phyloP scores from a whole-genome alignment of 2,888 invertebrate genomes.

The Ypsolopha sequella region DNA sequence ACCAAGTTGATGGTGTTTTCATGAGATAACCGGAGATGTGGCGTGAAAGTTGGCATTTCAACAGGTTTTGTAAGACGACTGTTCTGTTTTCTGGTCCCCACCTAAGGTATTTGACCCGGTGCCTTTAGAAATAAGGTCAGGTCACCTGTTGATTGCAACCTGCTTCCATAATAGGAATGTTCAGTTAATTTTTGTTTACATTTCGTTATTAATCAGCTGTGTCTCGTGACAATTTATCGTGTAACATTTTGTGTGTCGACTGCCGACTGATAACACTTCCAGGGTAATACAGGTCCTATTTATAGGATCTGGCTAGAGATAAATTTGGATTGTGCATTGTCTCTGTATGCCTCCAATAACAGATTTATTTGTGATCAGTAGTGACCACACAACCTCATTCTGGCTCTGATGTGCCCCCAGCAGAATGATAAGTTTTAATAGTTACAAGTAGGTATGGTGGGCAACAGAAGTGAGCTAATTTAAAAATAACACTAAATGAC shows the following conservation, averaged over 20 bases:
- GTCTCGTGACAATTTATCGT: not conserved
- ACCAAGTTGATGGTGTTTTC: constrained; percentile 24
- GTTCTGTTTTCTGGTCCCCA: not conserved
- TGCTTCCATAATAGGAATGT: constrained; percentile 15
- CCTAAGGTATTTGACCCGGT: not conserved
- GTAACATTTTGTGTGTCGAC: not conserved
- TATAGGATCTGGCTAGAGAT: constrained; percentile 23
- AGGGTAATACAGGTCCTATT: constrained; percentile 53
- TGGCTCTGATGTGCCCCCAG: too few species aligned
- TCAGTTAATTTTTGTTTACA: constrained; percentile 32
- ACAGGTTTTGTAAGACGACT: constrained; percentile 3
- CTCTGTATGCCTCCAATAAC: too few species aligned
- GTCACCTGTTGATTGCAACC: constrained; percentile 47
- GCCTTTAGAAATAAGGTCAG: not conserved
- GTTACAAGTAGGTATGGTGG: not conserved
- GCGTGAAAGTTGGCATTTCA: constrained; percentile 44
- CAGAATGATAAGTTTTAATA: too few species aligned
- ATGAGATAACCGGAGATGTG: constrained; percentile 18
- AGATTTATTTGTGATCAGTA: too few species aligned
- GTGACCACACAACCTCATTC: too few species aligned
- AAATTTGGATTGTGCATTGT: too few species aligned
- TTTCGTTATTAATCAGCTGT: constrained; percentile 9
- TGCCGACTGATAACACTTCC: constrained; percentile 36
- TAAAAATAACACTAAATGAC: constrained; percentile 46
- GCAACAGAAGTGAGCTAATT: constrained; percentile 16